Evolutionary conservation across 2,797 vertebrate species (phyloP).

Genomic region (Mus minutoides): DNA sequence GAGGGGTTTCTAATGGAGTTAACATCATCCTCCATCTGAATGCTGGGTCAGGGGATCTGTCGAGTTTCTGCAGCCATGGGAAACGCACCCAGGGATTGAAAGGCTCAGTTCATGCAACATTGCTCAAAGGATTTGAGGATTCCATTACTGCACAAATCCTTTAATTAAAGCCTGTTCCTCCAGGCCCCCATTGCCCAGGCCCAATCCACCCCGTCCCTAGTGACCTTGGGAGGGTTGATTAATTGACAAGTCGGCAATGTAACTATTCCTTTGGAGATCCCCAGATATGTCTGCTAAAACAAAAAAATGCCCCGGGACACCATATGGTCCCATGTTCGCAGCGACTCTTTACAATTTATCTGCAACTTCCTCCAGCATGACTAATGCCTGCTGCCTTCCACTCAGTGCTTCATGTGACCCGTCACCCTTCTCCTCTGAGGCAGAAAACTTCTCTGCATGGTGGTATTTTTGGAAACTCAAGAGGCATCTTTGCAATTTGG

Average conservation of each 20-base stretch:
- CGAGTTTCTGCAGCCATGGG: slow-evolving; percentile 44
- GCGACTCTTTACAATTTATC: slow-evolving; percentile 70
- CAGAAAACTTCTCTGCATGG: slow-evolving; percentile 63
- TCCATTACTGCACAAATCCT: slow-evolving; percentile 80
- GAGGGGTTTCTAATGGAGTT: slow-evolving; percentile 64
- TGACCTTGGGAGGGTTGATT: slow-evolving; percentile 75
- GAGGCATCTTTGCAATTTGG: slow-evolving; percentile 75
- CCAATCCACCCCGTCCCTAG: slow-evolving; percentile 62
- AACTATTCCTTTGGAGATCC: slow-evolving; percentile 73
- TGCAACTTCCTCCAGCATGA: slow-evolving; percentile 60
- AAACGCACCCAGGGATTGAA: slow-evolving; percentile 68
- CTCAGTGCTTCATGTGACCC: slow-evolving; percentile 70
- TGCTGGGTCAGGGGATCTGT: slow-evolving; percentile 74
- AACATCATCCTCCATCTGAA: slow-evolving; percentile 47
- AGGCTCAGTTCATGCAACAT: slow-evolving; percentile 73
- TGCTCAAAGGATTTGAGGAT: slow-evolving; percentile 81
- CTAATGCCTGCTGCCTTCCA: slow-evolving; percentile 73
- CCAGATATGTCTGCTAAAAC: slow-evolving; percentile 73
- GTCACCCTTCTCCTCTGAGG: slow-evolving; percentile 69
- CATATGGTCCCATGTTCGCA: slow-evolving; percentile 46
- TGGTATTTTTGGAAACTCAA: slow-evolving; percentile 78
- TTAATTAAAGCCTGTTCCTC: slow-evolving; percentile 81
- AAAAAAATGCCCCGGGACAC: slow-evolving; percentile 73
- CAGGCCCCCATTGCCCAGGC: slow-evolving; percentile 54
- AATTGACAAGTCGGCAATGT: slow-evolving; percentile 74